A percentile compares a stretch with the other conserved stretches of the same genome.
These are phyloP conservation scores for Staurois parvus DNA, from an alignment of 2,797 vertebrate genomes.

Conservation along the genomic window DNA sequence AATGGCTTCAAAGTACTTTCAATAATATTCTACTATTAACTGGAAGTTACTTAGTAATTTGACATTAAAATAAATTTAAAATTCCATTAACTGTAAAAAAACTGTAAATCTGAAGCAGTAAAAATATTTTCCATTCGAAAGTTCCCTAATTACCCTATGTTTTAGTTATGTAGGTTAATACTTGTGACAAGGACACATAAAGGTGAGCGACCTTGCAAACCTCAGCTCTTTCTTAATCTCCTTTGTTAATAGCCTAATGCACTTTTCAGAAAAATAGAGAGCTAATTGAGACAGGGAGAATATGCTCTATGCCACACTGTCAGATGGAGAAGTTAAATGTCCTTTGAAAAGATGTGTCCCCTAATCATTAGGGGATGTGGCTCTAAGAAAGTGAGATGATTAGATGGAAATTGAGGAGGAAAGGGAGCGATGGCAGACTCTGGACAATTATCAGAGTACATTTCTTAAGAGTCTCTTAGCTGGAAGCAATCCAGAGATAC, in stretches of 20 bases:
- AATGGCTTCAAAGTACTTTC: no score
- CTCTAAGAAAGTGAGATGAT: constrained; percentile 41
- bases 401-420: constrained; percentile 33
- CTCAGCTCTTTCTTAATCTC: constrained; percentile 45
- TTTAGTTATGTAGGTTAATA: constrained; percentile 30
- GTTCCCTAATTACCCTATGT: constrained; percentile 23
- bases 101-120: constrained; percentile 4
- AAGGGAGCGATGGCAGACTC: constrained; percentile 26
- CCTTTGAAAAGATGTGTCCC: constrained; percentile 32
- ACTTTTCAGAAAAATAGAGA: constrained; percentile 47
- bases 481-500: constrained; percentile 34
- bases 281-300: constrained; percentile 34
- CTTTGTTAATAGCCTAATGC: constrained; percentile 51
- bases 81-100: neutral
- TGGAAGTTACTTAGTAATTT: no score
- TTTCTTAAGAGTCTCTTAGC: constrained; percentile 30
- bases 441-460: constrained; percentile 37
- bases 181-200: constrained; percentile 47
- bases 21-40: no score
- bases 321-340: constrained; percentile 40
- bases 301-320: constrained; percentile 39
- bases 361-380: constrained; percentile 26
- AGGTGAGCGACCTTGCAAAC: constrained; percentile 36
- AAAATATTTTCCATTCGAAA: constrained; percentile 1
- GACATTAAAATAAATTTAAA: no score